These are phyloP conservation scores for Pelosia muscerda DNA, from an alignment of 2,888 invertebrate genomes.

Conservation along the genomic window DNA sequence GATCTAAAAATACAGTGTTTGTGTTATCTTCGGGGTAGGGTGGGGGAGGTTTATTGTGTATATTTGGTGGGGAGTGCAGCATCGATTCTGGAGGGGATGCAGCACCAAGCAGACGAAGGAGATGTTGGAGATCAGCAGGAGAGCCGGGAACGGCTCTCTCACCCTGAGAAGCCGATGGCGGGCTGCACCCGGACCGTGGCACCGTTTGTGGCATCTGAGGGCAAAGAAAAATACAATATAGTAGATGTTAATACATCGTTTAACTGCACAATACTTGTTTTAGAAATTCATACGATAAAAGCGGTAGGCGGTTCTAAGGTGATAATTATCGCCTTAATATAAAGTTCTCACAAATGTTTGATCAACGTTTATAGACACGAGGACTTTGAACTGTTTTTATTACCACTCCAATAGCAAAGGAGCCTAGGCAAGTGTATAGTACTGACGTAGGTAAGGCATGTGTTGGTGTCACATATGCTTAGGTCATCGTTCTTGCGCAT, in stretches of 20 bases:
- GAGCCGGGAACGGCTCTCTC: conserved; percentile 87
- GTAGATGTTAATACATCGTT: background rate
- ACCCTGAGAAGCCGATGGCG: conserved; percentile 91
- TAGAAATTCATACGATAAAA: background rate
- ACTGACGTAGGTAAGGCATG: conserved; percentile 13
- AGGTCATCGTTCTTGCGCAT: conserved; percentile 59
- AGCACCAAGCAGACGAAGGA: conserved; percentile 81
- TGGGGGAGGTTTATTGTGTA: conserved; percentile 79
- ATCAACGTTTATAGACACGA: conserved; percentile 11
- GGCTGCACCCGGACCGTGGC: conserved; percentile 92
- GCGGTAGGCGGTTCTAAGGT: conserved; percentile 21
- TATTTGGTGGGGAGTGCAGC: conserved; percentile 82
- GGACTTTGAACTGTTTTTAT: conserved; percentile 24
- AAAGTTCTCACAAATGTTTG: conserved; percentile 33
- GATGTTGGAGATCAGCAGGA: conserved; percentile 82
- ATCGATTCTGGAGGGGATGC: conserved; percentile 82
- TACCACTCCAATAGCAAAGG: background rate
- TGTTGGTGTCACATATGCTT: conserved; percentile 26
- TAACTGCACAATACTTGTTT: background rate
- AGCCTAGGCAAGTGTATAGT: background rate
- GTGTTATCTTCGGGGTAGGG: conserved; percentile 76
- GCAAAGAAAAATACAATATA: conserved; percentile 58
- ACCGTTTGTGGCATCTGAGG: conserved; percentile 94
- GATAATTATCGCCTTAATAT: conserved; percentile 36
- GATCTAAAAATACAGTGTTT: conserved; percentile 73